phyloP scores from a whole-genome alignment of 2,888 invertebrate genomes.

The Sycophila texana region DNA sequence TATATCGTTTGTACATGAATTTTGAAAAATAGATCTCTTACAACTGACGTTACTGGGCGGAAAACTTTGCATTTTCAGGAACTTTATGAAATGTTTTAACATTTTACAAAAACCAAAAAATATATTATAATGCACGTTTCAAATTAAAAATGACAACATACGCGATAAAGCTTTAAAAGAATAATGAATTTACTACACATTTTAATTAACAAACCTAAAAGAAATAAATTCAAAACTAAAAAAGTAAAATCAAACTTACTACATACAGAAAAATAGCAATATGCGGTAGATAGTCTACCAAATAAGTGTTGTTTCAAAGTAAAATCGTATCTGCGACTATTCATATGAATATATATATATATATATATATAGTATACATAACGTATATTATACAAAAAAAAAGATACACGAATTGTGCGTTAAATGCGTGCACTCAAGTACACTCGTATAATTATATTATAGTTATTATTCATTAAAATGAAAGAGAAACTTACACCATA shows the following conservation, averaged over 20 bases:
- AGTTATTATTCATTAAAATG: slow-evolving; percentile 30
- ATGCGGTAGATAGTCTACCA: slow-evolving; percentile 30
- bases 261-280: slow-evolving; percentile 50
- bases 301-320: slow-evolving; percentile 45
- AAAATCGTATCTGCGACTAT: slow-evolving; percentile 41
- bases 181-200: slow-evolving; percentile 8
- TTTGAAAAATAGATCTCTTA: slow-evolving; percentile 52
- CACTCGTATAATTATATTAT: slow-evolving; percentile 41
- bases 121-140: slow-evolving; percentile 17
- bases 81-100: slow-evolving; percentile 47
- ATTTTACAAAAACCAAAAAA: slow-evolving; percentile 43
- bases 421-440: slow-evolving; percentile 45
- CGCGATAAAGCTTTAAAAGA: slow-evolving; percentile 8
- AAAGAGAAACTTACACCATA: slow-evolving; percentile 47
- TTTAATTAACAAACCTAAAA: slow-evolving; percentile 3
- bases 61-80: slow-evolving; percentile 39
- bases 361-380: slow-evolving; percentile 37
- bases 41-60: slow-evolving; percentile 29
- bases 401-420: slow-evolving; percentile 42
- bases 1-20: slow-evolving; percentile 50
- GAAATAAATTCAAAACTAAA: slow-evolving; percentile 25
- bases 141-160: slow-evolving; percentile 25
- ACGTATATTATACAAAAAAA: slow-evolving; percentile 28
- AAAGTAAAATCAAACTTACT: slow-evolving; percentile 36
- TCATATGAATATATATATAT: slow-evolving; percentile 44